phyloP scores from a whole-genome alignment of 2,113 vertebrate species.

The Hemiprocne comata region DNA sequence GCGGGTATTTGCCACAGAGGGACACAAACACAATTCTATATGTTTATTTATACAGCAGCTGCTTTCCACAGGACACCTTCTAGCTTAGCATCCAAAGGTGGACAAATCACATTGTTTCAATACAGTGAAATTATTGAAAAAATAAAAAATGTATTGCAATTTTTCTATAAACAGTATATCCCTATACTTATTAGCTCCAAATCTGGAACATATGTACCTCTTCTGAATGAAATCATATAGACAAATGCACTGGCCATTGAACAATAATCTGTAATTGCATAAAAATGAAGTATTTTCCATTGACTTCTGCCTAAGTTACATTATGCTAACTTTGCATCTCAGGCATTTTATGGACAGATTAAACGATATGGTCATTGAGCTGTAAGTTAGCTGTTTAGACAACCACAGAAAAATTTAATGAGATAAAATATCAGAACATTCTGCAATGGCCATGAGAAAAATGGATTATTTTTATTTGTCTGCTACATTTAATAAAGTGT shows the following conservation, averaged over 20 bases:
- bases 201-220: background rate
- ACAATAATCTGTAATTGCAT: background rate
- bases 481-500: background rate
- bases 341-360: background rate
- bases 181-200: background rate
- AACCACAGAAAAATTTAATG: background rate
- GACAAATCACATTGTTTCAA: background rate
- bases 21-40: background rate
- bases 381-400: background rate
- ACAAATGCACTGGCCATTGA: background rate
- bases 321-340: background rate
- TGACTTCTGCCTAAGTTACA: background rate
- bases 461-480: background rate
- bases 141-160: background rate
- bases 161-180: background rate
- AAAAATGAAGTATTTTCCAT: background rate
- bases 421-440: background rate
- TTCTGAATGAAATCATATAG: background rate
- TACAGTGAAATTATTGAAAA: background rate
- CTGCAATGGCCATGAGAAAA: background rate
- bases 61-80: background rate
- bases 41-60: background rate
- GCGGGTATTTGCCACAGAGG: fast-evolving
- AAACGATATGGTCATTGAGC: background rate
- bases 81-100: background rate